A percentile compares a stretch with the other conserved stretches of the same genome.
These are phyloP conservation scores for Cantharis flavilabris DNA, from an alignment of 2,888 invertebrate species.

Conservation along the genomic window DNA sequence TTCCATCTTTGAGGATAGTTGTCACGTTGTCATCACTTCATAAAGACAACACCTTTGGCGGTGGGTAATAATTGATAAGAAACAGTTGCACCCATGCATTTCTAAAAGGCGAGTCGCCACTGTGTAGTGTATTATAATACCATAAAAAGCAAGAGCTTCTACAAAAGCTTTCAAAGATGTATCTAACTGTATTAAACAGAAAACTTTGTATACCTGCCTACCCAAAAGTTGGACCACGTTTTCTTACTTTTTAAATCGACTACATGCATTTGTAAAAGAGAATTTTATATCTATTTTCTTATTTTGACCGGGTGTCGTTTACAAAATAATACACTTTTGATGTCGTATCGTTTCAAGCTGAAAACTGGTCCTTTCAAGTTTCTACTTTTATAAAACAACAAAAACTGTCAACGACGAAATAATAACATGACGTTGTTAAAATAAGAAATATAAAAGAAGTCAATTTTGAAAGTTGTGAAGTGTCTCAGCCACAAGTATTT, in stretches of 20 bases:
- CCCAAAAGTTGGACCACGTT: conserved; percentile 13
- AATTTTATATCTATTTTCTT: conserved; percentile 21
- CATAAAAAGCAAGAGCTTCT: not conserved
- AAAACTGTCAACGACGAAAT: conserved; percentile 36
- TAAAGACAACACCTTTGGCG: too few species aligned
- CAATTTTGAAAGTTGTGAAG: conserved; percentile 37
- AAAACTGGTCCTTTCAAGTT: conserved; percentile 32
- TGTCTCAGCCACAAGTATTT: conserved; percentile 34
- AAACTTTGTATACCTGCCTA: conserved; percentile 7
- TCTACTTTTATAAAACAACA: conserved; percentile 36
- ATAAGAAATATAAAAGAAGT: conserved; percentile 37
- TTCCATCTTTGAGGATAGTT: too few species aligned
- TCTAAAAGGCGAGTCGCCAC: too few species aligned
- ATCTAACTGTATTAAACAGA: conserved; percentile 18
- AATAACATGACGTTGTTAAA: conserved; percentile 36
- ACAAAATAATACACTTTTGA: conserved; percentile 31
- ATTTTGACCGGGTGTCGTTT: conserved; percentile 27
- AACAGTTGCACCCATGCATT: too few species aligned
- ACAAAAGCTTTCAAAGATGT: conserved; percentile 7
- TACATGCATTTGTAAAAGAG: conserved; percentile 7
- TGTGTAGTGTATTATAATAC: not conserved
- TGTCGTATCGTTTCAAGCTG: conserved; percentile 33
- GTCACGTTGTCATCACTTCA: too few species aligned
- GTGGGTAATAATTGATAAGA: too few species aligned
- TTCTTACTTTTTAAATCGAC: conserved; percentile 17